phyloP scores from a whole-genome alignment of 2,113 vertebrate species.

The Hyla sarda region DNA sequence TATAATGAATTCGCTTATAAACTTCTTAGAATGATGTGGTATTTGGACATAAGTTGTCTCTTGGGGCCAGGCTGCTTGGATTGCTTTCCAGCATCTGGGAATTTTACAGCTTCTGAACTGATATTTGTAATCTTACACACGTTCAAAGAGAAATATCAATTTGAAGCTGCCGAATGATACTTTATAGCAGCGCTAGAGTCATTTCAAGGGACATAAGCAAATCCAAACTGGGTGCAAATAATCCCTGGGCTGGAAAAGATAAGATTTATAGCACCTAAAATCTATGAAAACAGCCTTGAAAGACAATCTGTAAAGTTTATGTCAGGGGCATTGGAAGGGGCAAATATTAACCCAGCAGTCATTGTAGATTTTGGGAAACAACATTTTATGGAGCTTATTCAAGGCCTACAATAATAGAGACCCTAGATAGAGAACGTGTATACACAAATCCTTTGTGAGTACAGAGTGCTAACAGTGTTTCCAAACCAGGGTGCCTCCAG shows the following conservation, averaged over 20 bases:
- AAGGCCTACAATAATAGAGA: conserved; percentile 11
- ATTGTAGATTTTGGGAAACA: conserved; percentile 21
- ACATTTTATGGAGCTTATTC: neutral
- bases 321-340: conserved; percentile 17
- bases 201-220: conserved; percentile 18
- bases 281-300: conserved; percentile 48
- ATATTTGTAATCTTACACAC: conserved; percentile 49
- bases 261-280: conserved; percentile 52
- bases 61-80: neutral
- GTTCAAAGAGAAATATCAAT: conserved; percentile 45
- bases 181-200: conserved; percentile 12
- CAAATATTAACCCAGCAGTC: conserved; percentile 56
- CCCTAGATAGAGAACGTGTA: neutral
- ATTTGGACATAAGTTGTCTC: conserved; percentile 24
- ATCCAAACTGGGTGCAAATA: conserved; percentile 10
- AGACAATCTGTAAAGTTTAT: conserved; percentile 8
- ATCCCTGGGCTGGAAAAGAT: conserved; percentile 44
- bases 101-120: conserved; percentile 47
- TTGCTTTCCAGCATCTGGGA: conserved; percentile 39
- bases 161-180: conserved; percentile 21
- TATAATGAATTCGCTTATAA: neutral
- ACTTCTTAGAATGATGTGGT: conserved; percentile 15
- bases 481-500: too few species aligned
- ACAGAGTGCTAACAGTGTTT: too few species aligned
- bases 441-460: neutral